Conservation (phyloP, 2,888 invertebrate species). For the Prosapia bicincta region DNA sequence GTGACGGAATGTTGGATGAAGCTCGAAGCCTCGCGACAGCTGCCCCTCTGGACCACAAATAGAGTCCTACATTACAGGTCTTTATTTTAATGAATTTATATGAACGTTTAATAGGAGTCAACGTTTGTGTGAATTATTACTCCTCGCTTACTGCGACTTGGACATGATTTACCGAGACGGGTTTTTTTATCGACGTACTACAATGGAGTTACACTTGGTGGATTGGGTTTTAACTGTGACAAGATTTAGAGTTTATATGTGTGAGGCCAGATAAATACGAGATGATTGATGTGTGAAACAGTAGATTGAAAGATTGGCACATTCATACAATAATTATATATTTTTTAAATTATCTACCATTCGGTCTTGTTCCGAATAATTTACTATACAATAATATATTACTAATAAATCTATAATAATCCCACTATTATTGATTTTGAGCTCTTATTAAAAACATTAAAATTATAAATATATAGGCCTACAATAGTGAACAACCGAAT, state of each 20-base stretch:
- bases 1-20: background rate
- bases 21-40: background rate
- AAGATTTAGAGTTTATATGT: background rate
- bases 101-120: background rate
- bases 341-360: too few relatives aligned
- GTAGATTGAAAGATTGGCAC: too few relatives aligned
- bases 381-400: too few relatives aligned
- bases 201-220: background rate
- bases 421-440: too few relatives aligned
- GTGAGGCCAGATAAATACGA: background rate
- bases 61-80: background rate
- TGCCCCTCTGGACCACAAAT: background rate
- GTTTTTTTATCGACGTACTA: background rate
- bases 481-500: too few relatives aligned
- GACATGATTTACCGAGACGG: background rate
- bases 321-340: too few relatives aligned
- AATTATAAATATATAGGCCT: too few relatives aligned
- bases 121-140: background rate
- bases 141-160: background rate
- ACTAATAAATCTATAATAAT: too few relatives aligned
- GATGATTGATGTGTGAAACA: too few relatives aligned
- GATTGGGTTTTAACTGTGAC: background rate
- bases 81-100: constrained; percentile 2
- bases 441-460: too few relatives aligned
- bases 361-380: too few relatives aligned